Evolutionary conservation across 2,888 invertebrate genomes (phyloP).

Genomic region (Emmelina monodactyla): DNA sequence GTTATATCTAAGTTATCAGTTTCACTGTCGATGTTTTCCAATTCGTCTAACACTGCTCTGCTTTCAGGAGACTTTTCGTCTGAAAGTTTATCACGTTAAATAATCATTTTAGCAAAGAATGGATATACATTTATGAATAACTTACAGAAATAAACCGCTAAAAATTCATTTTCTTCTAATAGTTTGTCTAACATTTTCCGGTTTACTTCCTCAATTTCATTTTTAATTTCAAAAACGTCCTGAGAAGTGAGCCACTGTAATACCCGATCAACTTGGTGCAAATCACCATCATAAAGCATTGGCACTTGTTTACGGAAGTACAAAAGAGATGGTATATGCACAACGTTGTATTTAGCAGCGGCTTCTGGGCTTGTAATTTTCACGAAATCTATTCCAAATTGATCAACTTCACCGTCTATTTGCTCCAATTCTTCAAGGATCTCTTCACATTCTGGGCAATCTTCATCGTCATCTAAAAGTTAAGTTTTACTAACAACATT

Average conservation of each 20-base stretch:
- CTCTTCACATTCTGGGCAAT: conserved; percentile 90
- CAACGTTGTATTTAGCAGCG: conserved; percentile 81
- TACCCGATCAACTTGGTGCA: conserved; percentile 85
- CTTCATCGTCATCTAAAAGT: conserved; percentile 75
- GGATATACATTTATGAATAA: conserved; percentile 17
- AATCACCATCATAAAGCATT: conserved; percentile 88
- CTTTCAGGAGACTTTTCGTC: conserved; percentile 87
- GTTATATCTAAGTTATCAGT: conserved; percentile 93
- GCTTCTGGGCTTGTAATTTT: conserved; percentile 86
- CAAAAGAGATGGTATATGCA: conserved; percentile 84
- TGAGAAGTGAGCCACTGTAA: conserved; percentile 92
- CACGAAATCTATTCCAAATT: conserved; percentile 93
- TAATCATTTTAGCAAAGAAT: neutral
- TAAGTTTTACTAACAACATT: neutral
- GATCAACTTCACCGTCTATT: conserved; percentile 94
- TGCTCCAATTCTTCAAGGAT: conserved; percentile 90
- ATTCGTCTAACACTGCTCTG: conserved; percentile 79
- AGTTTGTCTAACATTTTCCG: conserved; percentile 95
- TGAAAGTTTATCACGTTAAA: conserved; percentile 30
- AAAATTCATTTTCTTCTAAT: conserved; percentile 92
- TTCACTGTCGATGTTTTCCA: conserved; percentile 95
- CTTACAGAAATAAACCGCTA: conserved; percentile 96
- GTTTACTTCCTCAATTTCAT: conserved; percentile 97
- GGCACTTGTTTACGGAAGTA: conserved; percentile 87
- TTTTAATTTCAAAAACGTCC: conserved; percentile 94